Conservation (phyloP, 1,140 invertebrate species). For the Meloidogyne floridensis region DNA sequence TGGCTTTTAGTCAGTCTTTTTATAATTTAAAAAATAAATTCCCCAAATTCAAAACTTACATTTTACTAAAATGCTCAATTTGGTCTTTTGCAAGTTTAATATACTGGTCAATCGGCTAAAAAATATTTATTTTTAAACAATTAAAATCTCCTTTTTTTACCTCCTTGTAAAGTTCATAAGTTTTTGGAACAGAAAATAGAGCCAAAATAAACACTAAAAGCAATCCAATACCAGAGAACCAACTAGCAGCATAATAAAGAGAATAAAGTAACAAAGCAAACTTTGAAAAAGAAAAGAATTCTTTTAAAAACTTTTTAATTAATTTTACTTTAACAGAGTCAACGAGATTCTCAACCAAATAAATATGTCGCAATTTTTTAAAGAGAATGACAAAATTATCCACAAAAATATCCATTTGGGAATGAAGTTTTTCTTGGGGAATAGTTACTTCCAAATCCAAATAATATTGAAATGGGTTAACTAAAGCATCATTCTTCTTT, state of each 20-base stretch:
- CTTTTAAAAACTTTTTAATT: background rate
- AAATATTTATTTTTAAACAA: background rate
- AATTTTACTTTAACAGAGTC: constrained; percentile 74
- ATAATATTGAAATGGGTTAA: constrained; percentile 86
- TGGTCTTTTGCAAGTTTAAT: constrained; percentile 78
- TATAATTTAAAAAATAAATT: no score
- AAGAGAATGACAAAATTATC: constrained; percentile 80
- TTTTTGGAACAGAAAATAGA: constrained; percentile 91
- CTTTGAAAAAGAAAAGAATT: constrained; percentile 52
- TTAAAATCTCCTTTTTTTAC: background rate
- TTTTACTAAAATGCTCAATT: constrained; percentile 74
- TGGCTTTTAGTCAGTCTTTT: no score
- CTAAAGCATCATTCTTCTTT: constrained; percentile 82
- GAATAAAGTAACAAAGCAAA: constrained; percentile 89
- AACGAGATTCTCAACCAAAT: constrained; percentile 91
- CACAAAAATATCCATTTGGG: constrained; percentile 79
- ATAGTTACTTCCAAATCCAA: constrained; percentile 80
- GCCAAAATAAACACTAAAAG: constrained; percentile 74
- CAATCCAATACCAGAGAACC: constrained; percentile 81
- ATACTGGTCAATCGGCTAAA: constrained; percentile 84
- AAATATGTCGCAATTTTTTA: constrained; percentile 82
- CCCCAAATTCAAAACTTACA: constrained; percentile 41
- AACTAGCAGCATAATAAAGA: constrained; percentile 90
- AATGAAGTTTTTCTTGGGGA: constrained; percentile 82
- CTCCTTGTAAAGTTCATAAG: constrained; percentile 94